Conservation (phyloP, 2,113 vertebrate species). For the Lota lota region DNA sequence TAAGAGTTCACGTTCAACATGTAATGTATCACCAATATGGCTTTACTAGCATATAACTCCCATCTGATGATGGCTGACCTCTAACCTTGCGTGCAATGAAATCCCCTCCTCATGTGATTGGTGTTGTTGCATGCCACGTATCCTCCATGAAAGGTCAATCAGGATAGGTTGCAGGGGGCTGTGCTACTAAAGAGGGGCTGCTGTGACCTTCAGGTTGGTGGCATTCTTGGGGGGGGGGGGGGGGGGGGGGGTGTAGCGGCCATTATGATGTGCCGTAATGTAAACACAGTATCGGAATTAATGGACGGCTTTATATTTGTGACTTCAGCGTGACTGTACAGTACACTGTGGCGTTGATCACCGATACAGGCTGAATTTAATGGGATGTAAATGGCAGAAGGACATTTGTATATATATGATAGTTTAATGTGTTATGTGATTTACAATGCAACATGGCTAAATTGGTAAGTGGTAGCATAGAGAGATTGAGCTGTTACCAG, state of each 20-base stretch:
- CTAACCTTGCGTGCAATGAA: conserved; percentile 34
- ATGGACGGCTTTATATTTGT: conserved; percentile 38
- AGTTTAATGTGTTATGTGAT: no score
- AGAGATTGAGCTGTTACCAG: no score
- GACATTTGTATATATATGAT: no score
- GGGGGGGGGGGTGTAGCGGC: background rate
- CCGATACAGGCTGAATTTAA: no score
- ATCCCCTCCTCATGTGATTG: conserved; percentile 21
- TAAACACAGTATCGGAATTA: conserved; percentile 45
- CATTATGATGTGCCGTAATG: conserved; percentile 51
- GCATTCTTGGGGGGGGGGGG: conserved; percentile 45
- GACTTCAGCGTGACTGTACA: conserved; percentile 9
- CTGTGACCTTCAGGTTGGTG: conserved; percentile 61
- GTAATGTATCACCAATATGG: background rate
- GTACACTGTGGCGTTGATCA: no score
- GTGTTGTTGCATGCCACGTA: conserved; percentile 34
- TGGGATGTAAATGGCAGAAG: no score
- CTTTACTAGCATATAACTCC: conserved; percentile 7
- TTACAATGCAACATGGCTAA: no score
- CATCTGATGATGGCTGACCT: conserved; percentile 21
- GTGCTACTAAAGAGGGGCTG: conserved; percentile 49
- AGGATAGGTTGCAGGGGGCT: conserved; percentile 47
- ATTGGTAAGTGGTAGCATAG: no score
- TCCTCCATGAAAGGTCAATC: conserved; percentile 64
- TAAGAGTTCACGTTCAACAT: no score